Conservation (phyloP, 2,888 invertebrate genomes). For the Actias luna region DNA sequence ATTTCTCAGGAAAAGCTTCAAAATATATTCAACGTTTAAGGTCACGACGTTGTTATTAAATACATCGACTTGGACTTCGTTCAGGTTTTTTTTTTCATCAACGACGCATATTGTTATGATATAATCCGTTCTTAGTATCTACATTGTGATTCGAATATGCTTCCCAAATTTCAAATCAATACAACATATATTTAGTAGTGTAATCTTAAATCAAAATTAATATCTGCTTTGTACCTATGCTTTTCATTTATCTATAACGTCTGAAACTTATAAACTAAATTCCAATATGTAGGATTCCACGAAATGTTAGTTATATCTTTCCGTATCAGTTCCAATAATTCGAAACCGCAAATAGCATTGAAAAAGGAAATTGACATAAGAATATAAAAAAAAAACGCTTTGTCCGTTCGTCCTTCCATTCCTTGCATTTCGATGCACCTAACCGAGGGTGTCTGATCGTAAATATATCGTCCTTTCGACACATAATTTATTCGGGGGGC, state of each 20-base stretch:
- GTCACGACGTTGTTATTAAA: neutral
- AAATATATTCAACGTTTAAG: neutral
- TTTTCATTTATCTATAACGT: neutral
- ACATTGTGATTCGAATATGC: too few relatives aligned
- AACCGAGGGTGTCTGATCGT: slow-evolving; percentile 14
- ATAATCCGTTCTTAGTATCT: too few relatives aligned
- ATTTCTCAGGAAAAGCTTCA: slow-evolving; percentile 6
- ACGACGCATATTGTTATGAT: too few relatives aligned
- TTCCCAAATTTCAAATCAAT: too few relatives aligned
- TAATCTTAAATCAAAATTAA: neutral
- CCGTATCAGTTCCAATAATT: slow-evolving; percentile 5
- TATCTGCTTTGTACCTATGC: neutral
- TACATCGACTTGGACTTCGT: too few relatives aligned
- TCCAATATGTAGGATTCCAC: neutral
- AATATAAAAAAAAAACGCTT: slow-evolving; percentile 30
- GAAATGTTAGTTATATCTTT: neutral
- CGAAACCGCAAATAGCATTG: slow-evolving; percentile 19
- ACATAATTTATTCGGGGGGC: slow-evolving; percentile 35
- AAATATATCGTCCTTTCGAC: slow-evolving; percentile 30
- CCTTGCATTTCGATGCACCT: slow-evolving; percentile 31
- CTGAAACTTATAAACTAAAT: neutral
- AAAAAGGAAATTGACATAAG: slow-evolving; percentile 34
- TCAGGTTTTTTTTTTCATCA: too few relatives aligned
- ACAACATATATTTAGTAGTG: too few relatives aligned
- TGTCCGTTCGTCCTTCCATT: slow-evolving; percentile 39